A percentile compares a stretch with the other conserved stretches of the same genome.
These are phyloP conservation scores for Halichoeres trimaculatus DNA, from an alignment of 2,113 vertebrate species.

Conservation along the genomic window DNA sequence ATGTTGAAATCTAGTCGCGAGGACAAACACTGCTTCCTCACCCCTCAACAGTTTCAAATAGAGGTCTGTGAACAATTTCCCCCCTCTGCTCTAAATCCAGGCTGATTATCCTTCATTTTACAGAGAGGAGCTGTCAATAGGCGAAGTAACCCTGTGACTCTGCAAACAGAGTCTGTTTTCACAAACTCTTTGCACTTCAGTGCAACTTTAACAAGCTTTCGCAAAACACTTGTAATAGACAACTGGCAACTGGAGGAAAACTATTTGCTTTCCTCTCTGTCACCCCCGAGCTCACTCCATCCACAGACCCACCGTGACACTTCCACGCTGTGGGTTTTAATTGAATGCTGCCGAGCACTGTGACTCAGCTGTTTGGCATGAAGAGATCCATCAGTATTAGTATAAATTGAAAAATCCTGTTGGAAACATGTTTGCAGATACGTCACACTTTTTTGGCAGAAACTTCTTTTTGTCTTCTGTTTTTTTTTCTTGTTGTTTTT, in stretches of 20 bases:
- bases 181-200: conserved; percentile 71
- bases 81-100: conserved; percentile 5
- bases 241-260: conserved; percentile 63
- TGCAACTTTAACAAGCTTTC: conserved; percentile 70
- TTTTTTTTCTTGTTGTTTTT: conserved; percentile 27
- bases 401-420: conserved; percentile 43
- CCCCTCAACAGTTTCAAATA: conserved; percentile 34
- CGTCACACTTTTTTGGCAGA: conserved; percentile 50
- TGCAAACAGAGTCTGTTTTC: conserved; percentile 70
- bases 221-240: conserved; percentile 72
- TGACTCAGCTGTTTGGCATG: conserved; percentile 51
- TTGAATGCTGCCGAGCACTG: conserved; percentile 37
- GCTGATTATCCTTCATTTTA: conserved; percentile 67
- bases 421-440: conserved; percentile 51
- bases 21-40: too few species aligned
- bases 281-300: neutral
- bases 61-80: conserved; percentile 41
- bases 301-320: neutral
- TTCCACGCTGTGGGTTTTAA: conserved; percentile 13
- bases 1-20: too few species aligned
- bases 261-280: conserved; percentile 25
- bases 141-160: conserved; percentile 55
- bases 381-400: conserved; percentile 21
- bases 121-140: conserved; percentile 25
- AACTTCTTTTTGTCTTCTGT: conserved; percentile 41